A percentile compares a stretch with the other conserved stretches of the same genome.
Conservation (phyloP, 1,140 invertebrate species). For the Gerris buenoi region DNA sequence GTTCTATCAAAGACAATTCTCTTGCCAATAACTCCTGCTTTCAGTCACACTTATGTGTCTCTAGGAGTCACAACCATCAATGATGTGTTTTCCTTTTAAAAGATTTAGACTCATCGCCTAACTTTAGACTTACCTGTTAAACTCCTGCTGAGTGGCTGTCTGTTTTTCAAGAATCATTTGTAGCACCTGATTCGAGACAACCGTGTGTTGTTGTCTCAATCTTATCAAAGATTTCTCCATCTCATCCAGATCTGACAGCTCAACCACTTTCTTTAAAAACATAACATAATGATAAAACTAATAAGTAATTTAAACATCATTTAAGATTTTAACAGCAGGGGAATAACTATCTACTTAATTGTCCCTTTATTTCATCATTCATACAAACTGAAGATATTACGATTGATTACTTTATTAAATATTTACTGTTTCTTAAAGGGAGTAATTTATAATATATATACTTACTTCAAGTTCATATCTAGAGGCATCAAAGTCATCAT, state of each 20-base stretch:
- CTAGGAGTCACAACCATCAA: no score
- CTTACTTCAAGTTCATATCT: slow-evolving; percentile 22
- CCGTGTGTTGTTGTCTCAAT: slow-evolving; percentile 56
- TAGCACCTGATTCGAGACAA: slow-evolving; percentile 80
- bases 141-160: slow-evolving; percentile 64
- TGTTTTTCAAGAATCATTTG: slow-evolving; percentile 83
- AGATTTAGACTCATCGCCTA: no score
- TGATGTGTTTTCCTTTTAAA: no score
- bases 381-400: no score
- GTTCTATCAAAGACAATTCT: no score
- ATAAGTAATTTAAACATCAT: neutral
- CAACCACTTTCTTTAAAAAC: slow-evolving; percentile 43
- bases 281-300: slow-evolving; percentile 9
- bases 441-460: no score
- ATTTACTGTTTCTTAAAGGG: no score
- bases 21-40: no score
- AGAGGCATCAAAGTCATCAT: slow-evolving; percentile 18
- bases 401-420: no score
- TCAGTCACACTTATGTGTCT: no score
- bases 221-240: slow-evolving; percentile 49
- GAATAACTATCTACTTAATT: no score
- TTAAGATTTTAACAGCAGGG: neutral
- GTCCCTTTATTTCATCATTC: no score
- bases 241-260: slow-evolving; percentile 42
- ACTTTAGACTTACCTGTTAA: slow-evolving; percentile 48